A percentile compares a stretch with the other conserved stretches of the same genome.
Evolutionary conservation across 1,140 invertebrate species (phyloP).

Genomic region (Plodia interpunctella): DNA sequence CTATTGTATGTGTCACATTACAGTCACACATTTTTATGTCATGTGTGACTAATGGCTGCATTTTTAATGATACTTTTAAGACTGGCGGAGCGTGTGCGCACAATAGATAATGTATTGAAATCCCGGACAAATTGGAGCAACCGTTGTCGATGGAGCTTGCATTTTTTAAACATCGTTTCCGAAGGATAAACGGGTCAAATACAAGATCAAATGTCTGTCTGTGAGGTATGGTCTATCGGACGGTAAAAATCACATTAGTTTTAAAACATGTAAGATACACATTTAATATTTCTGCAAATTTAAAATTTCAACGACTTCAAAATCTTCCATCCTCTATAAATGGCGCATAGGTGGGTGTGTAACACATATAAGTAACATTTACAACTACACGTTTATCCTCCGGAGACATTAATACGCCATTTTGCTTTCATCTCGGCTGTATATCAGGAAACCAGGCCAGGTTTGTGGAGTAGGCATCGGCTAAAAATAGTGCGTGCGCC

Average conservation of each 20-base stretch:
- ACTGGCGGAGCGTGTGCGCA: neutral
- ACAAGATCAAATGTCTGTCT: too few species aligned
- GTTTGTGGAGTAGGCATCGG: neutral
- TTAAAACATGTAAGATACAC: too few species aligned
- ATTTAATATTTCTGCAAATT: neutral
- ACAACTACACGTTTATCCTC: neutral
- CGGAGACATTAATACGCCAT: neutral
- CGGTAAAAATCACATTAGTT: too few species aligned
- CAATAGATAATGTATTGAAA: conserved; percentile 6
- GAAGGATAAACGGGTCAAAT: too few species aligned
- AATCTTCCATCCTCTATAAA: neutral
- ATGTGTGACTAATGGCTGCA: conserved; percentile 10
- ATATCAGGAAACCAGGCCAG: neutral
- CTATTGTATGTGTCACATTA: conserved; percentile 10
- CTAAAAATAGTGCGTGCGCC: neutral
- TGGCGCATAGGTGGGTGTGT: neutral
- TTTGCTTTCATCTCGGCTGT: neutral
- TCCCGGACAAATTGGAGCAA: neutral
- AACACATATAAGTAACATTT: neutral
- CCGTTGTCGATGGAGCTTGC: neutral
- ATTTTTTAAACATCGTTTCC: neutral
- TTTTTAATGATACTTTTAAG: conserved; percentile 7
- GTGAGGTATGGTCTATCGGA: too few species aligned
- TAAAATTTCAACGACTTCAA: neutral
- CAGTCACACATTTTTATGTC: conserved; percentile 10